phyloP scores from a whole-genome alignment of 2,113 vertebrate genomes.

The Bambusicola thoracicus region DNA sequence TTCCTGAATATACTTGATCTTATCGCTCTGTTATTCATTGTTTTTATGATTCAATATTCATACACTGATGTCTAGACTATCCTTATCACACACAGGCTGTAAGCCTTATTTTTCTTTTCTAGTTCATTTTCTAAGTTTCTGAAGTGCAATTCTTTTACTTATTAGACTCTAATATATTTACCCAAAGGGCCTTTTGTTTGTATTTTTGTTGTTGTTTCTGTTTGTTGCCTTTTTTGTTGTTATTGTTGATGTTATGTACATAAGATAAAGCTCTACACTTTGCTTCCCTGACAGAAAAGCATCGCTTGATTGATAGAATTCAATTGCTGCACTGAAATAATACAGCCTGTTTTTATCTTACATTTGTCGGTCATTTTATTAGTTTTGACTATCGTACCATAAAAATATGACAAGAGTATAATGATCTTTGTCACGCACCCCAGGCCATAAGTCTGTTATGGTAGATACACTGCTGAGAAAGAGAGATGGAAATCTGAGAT shows the following conservation, averaged over 20 bases:
- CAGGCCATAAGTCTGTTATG: background rate
- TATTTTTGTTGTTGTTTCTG: background rate
- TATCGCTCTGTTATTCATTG: slow-evolving; percentile 65
- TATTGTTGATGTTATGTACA: background rate
- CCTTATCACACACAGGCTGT: slow-evolving; percentile 60
- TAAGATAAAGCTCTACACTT: slow-evolving; percentile 23
- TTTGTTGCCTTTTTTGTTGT: slow-evolving; percentile 31
- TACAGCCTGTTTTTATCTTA: slow-evolving; percentile 59
- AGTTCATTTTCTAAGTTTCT: slow-evolving; percentile 47
- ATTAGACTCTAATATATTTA: slow-evolving; percentile 60
- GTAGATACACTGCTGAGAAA: background rate
- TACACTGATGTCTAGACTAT: slow-evolving; percentile 65
- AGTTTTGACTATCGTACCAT: slow-evolving; percentile 31
- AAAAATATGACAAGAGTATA: slow-evolving; percentile 42
- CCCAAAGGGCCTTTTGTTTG: background rate
- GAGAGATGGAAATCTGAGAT: background rate
- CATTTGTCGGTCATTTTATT: slow-evolving; percentile 60
- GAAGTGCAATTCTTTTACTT: slow-evolving; percentile 47
- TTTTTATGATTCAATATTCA: slow-evolving; percentile 72
- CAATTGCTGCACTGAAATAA: slow-evolving; percentile 59
- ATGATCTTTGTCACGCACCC: slow-evolving; percentile 36
- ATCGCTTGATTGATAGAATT: slow-evolving; percentile 73
- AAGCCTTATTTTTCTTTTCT: slow-evolving; percentile 31
- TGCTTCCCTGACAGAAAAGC: slow-evolving; percentile 56
- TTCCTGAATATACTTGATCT: slow-evolving; percentile 64